phyloP scores from a whole-genome alignment of 2,797 vertebrate genomes.

The Danio albolineatus region DNA sequence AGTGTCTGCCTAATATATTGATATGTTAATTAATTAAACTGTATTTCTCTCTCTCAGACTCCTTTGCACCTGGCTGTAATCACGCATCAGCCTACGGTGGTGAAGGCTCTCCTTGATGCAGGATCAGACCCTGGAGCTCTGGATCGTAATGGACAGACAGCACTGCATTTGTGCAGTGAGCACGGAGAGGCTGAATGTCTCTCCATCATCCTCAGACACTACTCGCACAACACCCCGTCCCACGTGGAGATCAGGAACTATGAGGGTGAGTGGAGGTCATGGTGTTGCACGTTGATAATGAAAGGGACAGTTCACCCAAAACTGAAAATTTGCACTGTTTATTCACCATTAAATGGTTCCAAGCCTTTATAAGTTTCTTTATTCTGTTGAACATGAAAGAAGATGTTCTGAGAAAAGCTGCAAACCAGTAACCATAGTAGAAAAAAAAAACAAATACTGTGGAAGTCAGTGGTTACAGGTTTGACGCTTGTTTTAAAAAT shows the following conservation, averaged over 20 bases:
- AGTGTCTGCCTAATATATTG: not conserved
- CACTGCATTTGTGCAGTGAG: slow-evolving; percentile 88
- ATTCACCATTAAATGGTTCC: no score
- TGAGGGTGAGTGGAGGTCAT: slow-evolving; percentile 76
- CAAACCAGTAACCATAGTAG: no score
- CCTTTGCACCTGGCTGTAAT: slow-evolving; percentile 91
- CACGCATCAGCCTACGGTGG: slow-evolving; percentile 79
- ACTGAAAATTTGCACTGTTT: no score
- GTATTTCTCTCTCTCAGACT: slow-evolving; percentile 74
- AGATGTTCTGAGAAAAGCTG: no score
- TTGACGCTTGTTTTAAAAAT: no score
- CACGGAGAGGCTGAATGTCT: slow-evolving; percentile 80
- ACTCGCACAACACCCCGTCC: slow-evolving; percentile 41
- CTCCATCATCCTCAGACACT: slow-evolving; percentile 72
- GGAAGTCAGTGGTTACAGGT: no score
- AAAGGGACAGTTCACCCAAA: no score
- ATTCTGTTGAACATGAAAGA: no score
- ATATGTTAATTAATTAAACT: not conserved
- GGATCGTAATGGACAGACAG: slow-evolving; percentile 88
- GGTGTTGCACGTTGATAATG: not conserved
- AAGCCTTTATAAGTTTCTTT: no score
- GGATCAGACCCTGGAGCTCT: slow-evolving; percentile 83
- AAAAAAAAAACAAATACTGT: no score
- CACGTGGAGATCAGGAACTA: slow-evolving; percentile 86
- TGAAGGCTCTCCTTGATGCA: slow-evolving; percentile 75